Conservation (phyloP, 1,140 invertebrate species). For the Helicoverpa zea region DNA sequence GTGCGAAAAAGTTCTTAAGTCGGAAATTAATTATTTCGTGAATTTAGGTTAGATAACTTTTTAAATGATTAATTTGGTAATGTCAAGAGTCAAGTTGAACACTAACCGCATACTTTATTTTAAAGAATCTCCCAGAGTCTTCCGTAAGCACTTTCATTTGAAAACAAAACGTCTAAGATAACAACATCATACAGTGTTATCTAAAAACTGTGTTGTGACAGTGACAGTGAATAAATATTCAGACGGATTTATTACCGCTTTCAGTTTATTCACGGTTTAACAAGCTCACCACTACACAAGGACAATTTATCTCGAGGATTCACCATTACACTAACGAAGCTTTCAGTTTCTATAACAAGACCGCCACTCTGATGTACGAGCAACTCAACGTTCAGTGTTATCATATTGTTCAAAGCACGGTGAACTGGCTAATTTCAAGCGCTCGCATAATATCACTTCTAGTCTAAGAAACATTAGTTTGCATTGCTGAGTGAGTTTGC, state of each 20-base stretch:
- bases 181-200: background rate
- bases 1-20: conserved; percentile 22
- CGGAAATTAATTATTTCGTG: conserved; percentile 12
- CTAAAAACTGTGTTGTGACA: background rate
- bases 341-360: conserved; percentile 34
- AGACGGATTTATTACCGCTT: background rate
- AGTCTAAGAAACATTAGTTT: conserved; percentile 14
- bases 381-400: conserved; percentile 25
- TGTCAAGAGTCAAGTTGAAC: background rate
- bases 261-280: conserved; percentile 25
- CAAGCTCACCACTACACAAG: conserved; percentile 16
- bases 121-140: background rate
- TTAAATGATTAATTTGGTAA: background rate
- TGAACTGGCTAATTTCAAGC: conserved; percentile 25
- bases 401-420: conserved; percentile 31
- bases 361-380: conserved; percentile 35
- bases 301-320: conserved; percentile 31
- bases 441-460: conserved; percentile 7
- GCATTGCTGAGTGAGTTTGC: conserved; percentile 19
- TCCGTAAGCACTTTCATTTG: background rate
- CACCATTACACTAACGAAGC: conserved; percentile 39
- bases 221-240: background rate
- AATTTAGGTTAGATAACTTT: background rate
- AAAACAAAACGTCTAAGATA: background rate
- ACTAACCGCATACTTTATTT: background rate